Percentiles rank a stretch among this genome's conserved stretches.
These are phyloP conservation scores for Caenorhabditis virilis DNA, from an alignment of 2,888 invertebrate species.

Conservation along the genomic window DNA sequence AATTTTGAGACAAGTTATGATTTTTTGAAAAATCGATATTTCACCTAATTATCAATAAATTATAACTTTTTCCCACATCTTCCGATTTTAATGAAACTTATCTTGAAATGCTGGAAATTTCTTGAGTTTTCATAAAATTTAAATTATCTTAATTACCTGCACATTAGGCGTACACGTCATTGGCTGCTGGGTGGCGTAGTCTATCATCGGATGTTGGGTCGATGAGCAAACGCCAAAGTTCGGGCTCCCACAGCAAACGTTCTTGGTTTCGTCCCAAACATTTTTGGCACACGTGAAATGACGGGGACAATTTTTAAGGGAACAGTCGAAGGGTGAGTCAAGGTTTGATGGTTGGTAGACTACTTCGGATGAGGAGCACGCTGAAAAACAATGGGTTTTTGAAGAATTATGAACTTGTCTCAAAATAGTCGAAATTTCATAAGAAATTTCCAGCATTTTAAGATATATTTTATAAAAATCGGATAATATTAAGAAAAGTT, in stretches of 20 bases:
- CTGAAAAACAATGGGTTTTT: constrained; percentile 24
- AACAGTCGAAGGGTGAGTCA: constrained; percentile 57
- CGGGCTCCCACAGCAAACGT: constrained; percentile 56
- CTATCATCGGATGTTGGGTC: constrained; percentile 52
- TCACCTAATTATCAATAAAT: too few relatives aligned
- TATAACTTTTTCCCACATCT: too few relatives aligned
- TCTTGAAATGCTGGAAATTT: too few relatives aligned
- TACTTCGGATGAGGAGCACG: constrained; percentile 59
- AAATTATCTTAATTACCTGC: constrained; percentile 5
- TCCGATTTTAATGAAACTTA: too few relatives aligned
- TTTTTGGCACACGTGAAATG: constrained; percentile 52
- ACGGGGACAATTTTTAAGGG: constrained; percentile 50
- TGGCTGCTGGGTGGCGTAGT: constrained; percentile 51
- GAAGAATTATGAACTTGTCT: too few relatives aligned
- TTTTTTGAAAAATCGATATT: too few relatives aligned
- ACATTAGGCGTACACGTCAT: constrained; percentile 48
- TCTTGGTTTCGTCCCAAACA: constrained; percentile 45
- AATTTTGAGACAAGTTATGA: too few relatives aligned
- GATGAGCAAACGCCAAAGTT: constrained; percentile 55
- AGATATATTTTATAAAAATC: too few relatives aligned
- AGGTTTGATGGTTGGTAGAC: constrained; percentile 48
- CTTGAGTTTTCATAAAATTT: neutral
- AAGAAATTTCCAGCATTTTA: too few relatives aligned
- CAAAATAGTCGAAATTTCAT: too few relatives aligned
- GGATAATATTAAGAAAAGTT: too few relatives aligned